Conservation (phyloP, 2,113 vertebrate genomes). For the Eretmodus cyanostictus region DNA sequence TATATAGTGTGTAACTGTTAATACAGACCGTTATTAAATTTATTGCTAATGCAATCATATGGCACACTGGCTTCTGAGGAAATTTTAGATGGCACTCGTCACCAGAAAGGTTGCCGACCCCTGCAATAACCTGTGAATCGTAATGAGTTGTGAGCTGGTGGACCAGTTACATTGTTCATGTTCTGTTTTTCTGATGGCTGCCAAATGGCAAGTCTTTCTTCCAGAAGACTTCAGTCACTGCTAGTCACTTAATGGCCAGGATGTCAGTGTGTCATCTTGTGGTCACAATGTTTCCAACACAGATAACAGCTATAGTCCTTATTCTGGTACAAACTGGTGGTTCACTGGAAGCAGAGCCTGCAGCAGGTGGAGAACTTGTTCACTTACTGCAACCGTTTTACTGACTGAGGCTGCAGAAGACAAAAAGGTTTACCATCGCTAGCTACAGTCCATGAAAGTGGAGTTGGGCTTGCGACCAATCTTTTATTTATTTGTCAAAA, state of each 20-base stretch:
- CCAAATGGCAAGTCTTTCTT: background rate
- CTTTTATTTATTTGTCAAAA: background rate
- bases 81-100: background rate
- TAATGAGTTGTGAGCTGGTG: background rate
- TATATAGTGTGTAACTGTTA: background rate
- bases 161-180: background rate
- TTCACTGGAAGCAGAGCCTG: background rate
- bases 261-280: background rate
- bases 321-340: background rate
- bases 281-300: background rate
- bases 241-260: background rate
- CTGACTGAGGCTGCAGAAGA: background rate
- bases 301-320: background rate
- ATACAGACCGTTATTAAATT: fast-evolving
- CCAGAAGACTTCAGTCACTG: background rate
- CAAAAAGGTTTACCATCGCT: background rate
- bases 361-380: background rate
- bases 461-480: background rate
- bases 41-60: background rate
- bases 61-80: fast-evolving
- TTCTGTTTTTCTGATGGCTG: background rate
- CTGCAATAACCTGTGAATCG: background rate
- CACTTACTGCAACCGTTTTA: fast-evolving
- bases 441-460: background rate
- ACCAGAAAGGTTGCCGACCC: background rate